Conservation (phyloP, 2,888 invertebrate genomes). For the Apamea anceps region DNA sequence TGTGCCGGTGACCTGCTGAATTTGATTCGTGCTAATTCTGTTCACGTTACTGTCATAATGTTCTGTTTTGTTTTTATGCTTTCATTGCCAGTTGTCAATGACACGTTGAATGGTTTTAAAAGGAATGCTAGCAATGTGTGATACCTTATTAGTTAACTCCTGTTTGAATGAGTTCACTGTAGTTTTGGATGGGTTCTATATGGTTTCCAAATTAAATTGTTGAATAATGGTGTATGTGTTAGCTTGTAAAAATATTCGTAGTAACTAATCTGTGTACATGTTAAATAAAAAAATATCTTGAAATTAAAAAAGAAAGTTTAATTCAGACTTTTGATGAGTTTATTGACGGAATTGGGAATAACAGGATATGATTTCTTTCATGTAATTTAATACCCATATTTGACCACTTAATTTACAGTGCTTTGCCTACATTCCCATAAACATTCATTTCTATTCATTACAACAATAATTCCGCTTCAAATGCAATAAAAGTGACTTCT, state of each 20-base stretch:
- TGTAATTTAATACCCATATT: not conserved
- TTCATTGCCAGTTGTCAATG: constrained; percentile 55
- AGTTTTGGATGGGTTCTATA: not conserved
- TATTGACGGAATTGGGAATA: not conserved
- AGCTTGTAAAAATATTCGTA: too few relatives aligned
- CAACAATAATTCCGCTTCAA: not conserved
- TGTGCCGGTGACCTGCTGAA: constrained; percentile 62
- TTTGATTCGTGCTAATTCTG: constrained; percentile 56
- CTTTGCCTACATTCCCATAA: not conserved
- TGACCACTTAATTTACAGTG: not conserved
- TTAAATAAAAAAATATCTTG: too few relatives aligned
- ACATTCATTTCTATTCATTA: not conserved
- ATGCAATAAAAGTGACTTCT: not conserved
- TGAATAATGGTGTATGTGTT: too few relatives aligned
- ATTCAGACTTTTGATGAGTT: not conserved
- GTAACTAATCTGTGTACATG: too few relatives aligned
- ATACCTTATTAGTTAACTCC: constrained; percentile 22
- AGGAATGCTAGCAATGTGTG: constrained; percentile 30
- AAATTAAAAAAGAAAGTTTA: constrained; percentile 7
- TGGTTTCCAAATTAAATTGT: constrained; percentile 6
- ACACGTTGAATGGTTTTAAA: constrained; percentile 13
- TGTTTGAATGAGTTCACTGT: constrained; percentile 18
- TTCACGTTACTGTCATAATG: constrained; percentile 61
- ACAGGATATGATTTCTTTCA: not conserved
- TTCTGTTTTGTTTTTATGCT: constrained; percentile 54